phyloP scores from a whole-genome alignment of 2,797 vertebrate genomes.

The Ctenopoma multispine region DNA sequence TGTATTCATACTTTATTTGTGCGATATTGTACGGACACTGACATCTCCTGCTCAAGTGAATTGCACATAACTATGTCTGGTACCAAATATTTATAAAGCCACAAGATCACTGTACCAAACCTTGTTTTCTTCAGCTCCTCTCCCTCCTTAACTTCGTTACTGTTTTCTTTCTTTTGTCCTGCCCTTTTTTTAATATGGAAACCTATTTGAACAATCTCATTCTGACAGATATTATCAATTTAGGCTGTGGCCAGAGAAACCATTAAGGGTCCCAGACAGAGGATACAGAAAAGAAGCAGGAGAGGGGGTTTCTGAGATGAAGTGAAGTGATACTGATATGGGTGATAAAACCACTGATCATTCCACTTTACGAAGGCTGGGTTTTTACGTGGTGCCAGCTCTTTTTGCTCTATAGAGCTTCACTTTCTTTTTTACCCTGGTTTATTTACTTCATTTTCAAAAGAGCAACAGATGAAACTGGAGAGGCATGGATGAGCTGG shows the following conservation, averaged over 20 bases:
- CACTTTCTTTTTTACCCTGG: conserved; percentile 26
- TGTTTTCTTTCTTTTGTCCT: conserved; percentile 22
- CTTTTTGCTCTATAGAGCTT: conserved; percentile 41
- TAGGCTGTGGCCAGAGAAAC: conserved; percentile 52
- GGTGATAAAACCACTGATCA: conserved; percentile 70
- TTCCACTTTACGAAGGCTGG: conserved; percentile 55
- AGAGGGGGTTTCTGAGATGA: conserved; percentile 60
- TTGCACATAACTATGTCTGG: conserved; percentile 20
- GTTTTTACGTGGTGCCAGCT: conserved; percentile 59
- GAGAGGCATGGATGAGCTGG: conserved; percentile 20
- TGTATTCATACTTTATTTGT: neutral
- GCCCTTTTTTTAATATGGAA: conserved; percentile 41
- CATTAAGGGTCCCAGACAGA: conserved; percentile 65
- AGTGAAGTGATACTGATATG: conserved; percentile 60
- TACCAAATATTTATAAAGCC: conserved; percentile 28
- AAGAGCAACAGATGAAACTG: conserved; percentile 49
- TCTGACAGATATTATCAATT: conserved; percentile 78
- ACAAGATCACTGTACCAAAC: conserved; percentile 30
- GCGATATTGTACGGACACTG: neutral
- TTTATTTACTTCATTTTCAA: conserved; percentile 54
- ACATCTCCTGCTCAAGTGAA: neutral
- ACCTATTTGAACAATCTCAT: conserved; percentile 40
- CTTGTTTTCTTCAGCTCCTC: conserved; percentile 24
- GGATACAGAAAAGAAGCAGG: conserved; percentile 39
- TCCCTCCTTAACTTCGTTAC: conserved; percentile 10